phyloP scores from a whole-genome alignment of 1,140 invertebrate genomes.

The Drosophila malerkotliana region DNA sequence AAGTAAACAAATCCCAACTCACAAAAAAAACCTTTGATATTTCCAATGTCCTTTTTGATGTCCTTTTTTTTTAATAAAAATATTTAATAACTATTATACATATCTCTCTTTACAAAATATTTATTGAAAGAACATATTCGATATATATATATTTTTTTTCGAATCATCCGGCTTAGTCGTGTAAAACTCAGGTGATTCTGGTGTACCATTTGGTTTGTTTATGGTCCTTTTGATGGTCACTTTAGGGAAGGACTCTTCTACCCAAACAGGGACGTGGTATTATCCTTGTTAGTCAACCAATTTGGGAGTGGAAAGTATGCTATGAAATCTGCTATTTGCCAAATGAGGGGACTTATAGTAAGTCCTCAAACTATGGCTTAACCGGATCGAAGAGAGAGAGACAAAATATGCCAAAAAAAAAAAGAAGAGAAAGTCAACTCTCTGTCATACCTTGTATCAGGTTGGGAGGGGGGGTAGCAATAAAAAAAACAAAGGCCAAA shows the following conservation, averaged over 20 bases:
- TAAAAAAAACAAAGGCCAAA: constrained; percentile 42
- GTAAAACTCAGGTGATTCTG: background rate
- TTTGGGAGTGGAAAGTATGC: constrained; percentile 34
- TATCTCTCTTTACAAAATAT: background rate
- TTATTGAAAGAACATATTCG: background rate
- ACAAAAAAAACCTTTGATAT: too few species aligned
- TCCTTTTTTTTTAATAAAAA: too few species aligned
- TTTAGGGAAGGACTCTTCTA: constrained; percentile 7
- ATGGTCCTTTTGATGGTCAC: constrained; percentile 16
- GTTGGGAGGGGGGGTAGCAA: constrained; percentile 5
- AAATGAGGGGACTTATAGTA: constrained; percentile 35
- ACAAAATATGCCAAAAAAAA: too few species aligned
- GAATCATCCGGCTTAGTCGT: background rate
- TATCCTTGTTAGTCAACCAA: constrained; percentile 37
- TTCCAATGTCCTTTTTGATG: too few species aligned
- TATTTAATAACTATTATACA: too few species aligned
- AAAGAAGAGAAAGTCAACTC: background rate
- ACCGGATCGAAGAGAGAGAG: background rate
- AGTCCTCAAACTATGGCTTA: constrained; percentile 29
- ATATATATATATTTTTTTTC: too few species aligned
- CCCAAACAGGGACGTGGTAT: constrained; percentile 1
- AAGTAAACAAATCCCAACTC: too few species aligned
- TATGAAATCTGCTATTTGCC: constrained; percentile 44
- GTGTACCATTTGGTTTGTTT: constrained; percentile 3
- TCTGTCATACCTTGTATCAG: constrained; percentile 23